Base-by-base conservation (phyloP, 2,888 invertebrate species). In the Hemicrepidius hirtus region DNA sequence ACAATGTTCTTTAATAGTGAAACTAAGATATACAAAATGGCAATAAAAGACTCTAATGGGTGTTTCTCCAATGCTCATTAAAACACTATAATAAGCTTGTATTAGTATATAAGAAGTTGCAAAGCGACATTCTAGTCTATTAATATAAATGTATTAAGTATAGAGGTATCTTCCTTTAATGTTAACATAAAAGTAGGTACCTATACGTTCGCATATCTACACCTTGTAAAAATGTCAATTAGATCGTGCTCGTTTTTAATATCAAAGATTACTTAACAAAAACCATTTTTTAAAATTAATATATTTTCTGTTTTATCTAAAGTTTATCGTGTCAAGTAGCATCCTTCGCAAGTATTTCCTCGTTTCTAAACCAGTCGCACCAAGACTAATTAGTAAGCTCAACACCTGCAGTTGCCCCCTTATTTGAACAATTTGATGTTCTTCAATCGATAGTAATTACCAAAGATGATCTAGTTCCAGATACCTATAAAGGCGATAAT, bases 381-480 rank as follows among this genome's bases (percentile, higher is more conserved):
- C 18, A 62, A 16, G 6, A 40, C 21, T 62, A 62, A 62, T 68
- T 68, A 68, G 62, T 68, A 68, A 66, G 68, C 71, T 62, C 71
- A 68, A 78, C 78, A 78, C 78, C 75, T 77, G 77, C 74, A 62
- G 62, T 57, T 50, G 69, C 70, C 69, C 41, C 77, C 74, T 70
- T 74, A 73, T 77, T 77, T 40, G 24, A 76, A 12, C 73, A 68
- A 71, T 32, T 69, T 62, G 73, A 64, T 60, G 68, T 73, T 75
- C 74, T 75, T 72, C 70, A 71, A 40, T 44, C 65, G 67, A 68
- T 75, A 77, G 76, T 74, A 78, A 78, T 78, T 76, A 68, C 76
- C 69, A 77, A 73, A 71, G 77, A 78, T 78, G 78, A 78, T 78
- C 78, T 78, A 78, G 78, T 78, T 78, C 73, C 71, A 71, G 72